These are phyloP conservation scores for Euproctis similis DNA, from an alignment of 2,888 invertebrate species.

Conservation along the genomic window DNA sequence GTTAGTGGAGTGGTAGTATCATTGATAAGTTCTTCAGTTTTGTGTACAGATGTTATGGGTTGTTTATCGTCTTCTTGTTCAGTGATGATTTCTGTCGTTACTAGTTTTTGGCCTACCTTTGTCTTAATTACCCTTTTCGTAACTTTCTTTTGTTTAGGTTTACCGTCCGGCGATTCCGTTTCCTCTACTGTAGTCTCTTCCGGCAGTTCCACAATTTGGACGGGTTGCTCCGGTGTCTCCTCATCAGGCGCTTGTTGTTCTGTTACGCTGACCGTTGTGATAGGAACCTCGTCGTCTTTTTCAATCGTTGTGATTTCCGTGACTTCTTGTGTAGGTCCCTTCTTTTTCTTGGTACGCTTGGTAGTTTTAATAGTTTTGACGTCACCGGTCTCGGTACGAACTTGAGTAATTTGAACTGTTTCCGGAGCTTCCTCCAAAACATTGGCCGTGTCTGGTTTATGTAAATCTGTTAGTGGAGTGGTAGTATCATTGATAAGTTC, in stretches of 20 bases:
- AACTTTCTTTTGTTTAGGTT: constrained; percentile 25
- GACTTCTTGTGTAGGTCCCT: constrained; percentile 11
- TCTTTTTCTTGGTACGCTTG: constrained; percentile 21
- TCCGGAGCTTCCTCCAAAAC: constrained; percentile 6
- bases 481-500: constrained; percentile 8
- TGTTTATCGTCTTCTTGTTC: constrained; percentile 20
- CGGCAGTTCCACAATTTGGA: constrained; percentile 26
- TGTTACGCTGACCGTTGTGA: constrained; percentile 9
- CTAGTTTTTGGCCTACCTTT: constrained; percentile 27
- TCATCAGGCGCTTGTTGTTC: constrained; percentile 1
- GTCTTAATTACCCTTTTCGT: constrained; percentile 29
- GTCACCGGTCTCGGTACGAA: constrained; percentile 9
- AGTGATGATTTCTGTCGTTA: constrained; percentile 21
- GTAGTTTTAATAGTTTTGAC: constrained; percentile 16
- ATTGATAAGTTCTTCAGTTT: constrained; percentile 27
- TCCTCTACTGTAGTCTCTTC: constrained; percentile 20
- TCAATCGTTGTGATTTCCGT: constrained; percentile 21
- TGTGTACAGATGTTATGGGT: constrained; percentile 32
- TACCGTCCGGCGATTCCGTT: constrained; percentile 29
- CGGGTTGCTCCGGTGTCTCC: not conserved
- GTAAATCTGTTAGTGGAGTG: constrained; percentile 3
- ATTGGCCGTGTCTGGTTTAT: constrained; percentile 1
- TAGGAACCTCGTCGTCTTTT: constrained; percentile 19
- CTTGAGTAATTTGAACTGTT: constrained; percentile 6
- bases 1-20: constrained; percentile 16